Percentiles rank a stretch among this genome's conserved stretches.
phyloP scores from a whole-genome alignment of 92 coral and sea anemone genomes.

The Porites lobata region DNA sequence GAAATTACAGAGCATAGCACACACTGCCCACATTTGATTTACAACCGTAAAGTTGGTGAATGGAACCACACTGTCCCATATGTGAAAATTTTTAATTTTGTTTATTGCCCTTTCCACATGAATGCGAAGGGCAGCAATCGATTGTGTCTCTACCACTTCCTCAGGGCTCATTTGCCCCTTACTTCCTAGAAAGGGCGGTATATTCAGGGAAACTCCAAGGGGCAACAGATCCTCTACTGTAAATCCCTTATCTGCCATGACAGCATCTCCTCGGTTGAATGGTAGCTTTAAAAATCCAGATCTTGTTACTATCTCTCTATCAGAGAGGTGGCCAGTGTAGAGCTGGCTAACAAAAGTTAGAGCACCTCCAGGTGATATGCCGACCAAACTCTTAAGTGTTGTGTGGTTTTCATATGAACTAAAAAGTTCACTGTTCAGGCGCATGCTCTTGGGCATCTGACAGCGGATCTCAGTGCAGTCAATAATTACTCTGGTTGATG shows the following conservation, averaged over 20 bases:
- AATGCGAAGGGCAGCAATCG: conserved; percentile 61
- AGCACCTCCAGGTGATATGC: conserved; percentile 77
- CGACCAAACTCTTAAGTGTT: conserved; percentile 70
- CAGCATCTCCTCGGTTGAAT: conserved; percentile 64
- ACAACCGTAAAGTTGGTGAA: conserved; percentile 21
- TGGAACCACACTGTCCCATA: conserved; percentile 62
- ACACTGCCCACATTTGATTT: conserved; percentile 65
- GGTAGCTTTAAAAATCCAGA: conserved; percentile 62
- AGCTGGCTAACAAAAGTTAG: conserved; percentile 71
- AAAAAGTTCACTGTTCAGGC: conserved; percentile 59
- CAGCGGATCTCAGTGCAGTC: conserved; percentile 73
- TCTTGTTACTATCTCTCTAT: background rate
- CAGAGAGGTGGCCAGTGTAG: conserved; percentile 75
- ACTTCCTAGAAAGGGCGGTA: conserved; percentile 74
- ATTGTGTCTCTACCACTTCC: conserved; percentile 73
- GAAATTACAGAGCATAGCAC: conserved; percentile 48
- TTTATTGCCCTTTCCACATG: conserved; percentile 65
- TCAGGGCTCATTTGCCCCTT: conserved; percentile 71
- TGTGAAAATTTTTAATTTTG: conserved; percentile 68
- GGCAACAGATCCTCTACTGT: conserved; percentile 68
- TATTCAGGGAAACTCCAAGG: conserved; percentile 68
- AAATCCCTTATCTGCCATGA: conserved; percentile 83
- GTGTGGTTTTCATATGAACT: conserved; percentile 67
- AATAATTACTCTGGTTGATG: conserved; percentile 53
- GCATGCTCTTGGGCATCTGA: conserved; percentile 81